Evolutionary conservation across 2,113 vertebrate genomes (phyloP), one percentile per base, ranked within the genome.

Genomic region (Psittacus erithacus): DNA sequence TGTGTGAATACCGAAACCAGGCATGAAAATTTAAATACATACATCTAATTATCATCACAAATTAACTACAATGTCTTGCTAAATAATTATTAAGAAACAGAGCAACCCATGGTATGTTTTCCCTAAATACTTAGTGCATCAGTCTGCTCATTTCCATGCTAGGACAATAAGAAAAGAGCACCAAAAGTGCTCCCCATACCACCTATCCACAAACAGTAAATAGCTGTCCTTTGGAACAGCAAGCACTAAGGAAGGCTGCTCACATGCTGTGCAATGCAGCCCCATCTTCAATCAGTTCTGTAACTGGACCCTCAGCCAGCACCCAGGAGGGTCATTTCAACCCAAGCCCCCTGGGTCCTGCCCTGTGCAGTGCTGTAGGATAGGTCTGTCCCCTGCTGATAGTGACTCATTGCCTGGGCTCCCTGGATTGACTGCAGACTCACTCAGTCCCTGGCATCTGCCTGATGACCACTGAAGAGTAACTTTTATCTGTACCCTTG

Each of bases 111-210:
- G 8, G 7, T 20, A 82, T 8, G 8, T 47, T 82, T 79, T 55
- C 24, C 4, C 1, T 28, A 85, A 80, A 68, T 31, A 64, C 10
- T 53, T 46, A 22, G 12, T 13, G 13, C 35, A 47, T 57, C 62
- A 35, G 35, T 35, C 31, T 46, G 39, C 14, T 19, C 13, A 19
- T 70, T 89, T 60, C 46, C 29, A 14, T 7, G 23, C 3, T 29
- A 77, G 46, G 10, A 44, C 1, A 3, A 83, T 86, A 73, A 59
- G 59, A 38, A 13, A 73, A 59, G 59, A 38, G 11, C 10, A 16
- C 1, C 0, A 24, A 15, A 35, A 59, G 33, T n/a, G n/a, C n/a
- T n/a, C 20, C 57, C 3, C 17, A 6, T 15, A 16, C 1, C 6
- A 59, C 33, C 57, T 10, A 25, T 6, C 6, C 8, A 31, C 5